Conservation (phyloP, 2,113 vertebrate species). For the Pelusios castaneus region DNA sequence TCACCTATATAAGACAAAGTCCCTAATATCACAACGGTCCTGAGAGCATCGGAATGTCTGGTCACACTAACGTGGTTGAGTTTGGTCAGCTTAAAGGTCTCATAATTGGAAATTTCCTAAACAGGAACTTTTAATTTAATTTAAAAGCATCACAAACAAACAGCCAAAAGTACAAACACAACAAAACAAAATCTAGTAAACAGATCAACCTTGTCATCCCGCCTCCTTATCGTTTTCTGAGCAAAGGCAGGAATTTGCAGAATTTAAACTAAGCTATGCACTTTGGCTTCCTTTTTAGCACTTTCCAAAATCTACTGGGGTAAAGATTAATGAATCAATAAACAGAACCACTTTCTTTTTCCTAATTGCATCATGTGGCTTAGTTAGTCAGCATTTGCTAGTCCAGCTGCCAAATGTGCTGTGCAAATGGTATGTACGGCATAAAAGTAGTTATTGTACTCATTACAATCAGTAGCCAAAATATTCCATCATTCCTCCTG, state of each 20-base stretch:
- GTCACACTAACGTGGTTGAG: neutral
- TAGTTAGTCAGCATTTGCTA: neutral
- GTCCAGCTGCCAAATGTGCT: neutral
- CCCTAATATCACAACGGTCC: no score
- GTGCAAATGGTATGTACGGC: neutral
- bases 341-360: constrained; percentile 6
- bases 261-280: neutral
- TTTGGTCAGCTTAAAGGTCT: neutral
- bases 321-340: neutral
- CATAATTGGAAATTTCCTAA: neutral
- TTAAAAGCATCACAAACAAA: neutral
- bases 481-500: neutral
- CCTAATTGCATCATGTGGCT: neutral
- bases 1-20: no score
- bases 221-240: neutral
- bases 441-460: neutral
- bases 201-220: neutral
- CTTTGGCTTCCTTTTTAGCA: neutral
- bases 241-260: neutral
- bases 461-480: neutral
- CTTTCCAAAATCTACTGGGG: neutral
- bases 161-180: no score
- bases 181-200: neutral
- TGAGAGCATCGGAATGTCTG: no score
- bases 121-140: neutral